Percentiles rank a stretch among this genome's conserved stretches.
phyloP scores from a whole-genome alignment of 2,888 invertebrate genomes.

The Hyposoter dolosus region DNA sequence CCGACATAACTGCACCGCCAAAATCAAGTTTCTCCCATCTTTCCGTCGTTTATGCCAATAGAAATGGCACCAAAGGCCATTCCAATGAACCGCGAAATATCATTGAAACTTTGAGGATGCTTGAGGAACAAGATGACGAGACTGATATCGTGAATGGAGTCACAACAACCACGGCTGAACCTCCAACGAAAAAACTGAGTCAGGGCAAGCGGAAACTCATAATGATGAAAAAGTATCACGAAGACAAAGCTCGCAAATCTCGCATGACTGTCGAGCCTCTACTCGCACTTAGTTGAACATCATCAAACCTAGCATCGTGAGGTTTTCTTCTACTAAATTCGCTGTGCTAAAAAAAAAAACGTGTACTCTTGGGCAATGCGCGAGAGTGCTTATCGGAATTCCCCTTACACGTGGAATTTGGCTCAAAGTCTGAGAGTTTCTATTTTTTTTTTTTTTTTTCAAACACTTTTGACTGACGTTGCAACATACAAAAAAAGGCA shows the following conservation, averaged over 20 bases:
- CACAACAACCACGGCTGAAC: conserved; percentile 76
- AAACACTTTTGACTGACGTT: conserved; percentile 61
- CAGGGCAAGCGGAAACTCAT: conserved; percentile 81
- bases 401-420: conserved; percentile 78
- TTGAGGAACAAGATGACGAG: conserved; percentile 87
- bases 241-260: conserved; percentile 82
- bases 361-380: conserved; percentile 71
- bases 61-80: conserved; percentile 88
- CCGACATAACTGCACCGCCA: conserved; percentile 94
- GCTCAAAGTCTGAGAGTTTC: conserved; percentile 79
- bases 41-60: conserved; percentile 93
- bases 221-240: conserved; percentile 82
- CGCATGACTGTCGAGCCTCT: conserved; percentile 82
- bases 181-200: conserved; percentile 82
- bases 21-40: conserved; percentile 93
- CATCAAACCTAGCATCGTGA: conserved; percentile 42
- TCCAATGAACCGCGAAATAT: conserved; percentile 91
- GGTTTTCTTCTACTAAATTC: conserved; percentile 57
- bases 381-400: conserved; percentile 75
- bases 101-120: conserved; percentile 91
- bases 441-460: conserved; percentile 45
- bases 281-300: conserved; percentile 82
- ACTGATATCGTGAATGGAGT: conserved; percentile 51
- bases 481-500: conserved; percentile 44
- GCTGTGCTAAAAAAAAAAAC: conserved; percentile 61